A percentile compares a stretch with the other conserved stretches of the same genome.
phyloP scores from a whole-genome alignment of 2,113 vertebrate genomes.

The Gasterosteus nipponicus region DNA sequence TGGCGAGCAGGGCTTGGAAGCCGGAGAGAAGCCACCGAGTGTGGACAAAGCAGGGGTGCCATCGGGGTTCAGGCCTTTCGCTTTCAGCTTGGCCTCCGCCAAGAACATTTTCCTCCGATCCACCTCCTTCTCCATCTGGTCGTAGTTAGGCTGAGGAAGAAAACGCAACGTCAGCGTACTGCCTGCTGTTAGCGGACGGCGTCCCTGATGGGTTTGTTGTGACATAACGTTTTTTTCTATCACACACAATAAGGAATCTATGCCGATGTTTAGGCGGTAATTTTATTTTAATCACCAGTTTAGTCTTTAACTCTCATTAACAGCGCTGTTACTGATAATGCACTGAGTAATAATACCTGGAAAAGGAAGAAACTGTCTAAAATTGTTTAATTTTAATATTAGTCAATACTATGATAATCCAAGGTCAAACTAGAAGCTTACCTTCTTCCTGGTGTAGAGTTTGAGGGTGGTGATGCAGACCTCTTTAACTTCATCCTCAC shows the following conservation, averaged over 20 bases:
- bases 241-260: neutral
- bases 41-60: slow-evolving; percentile 94
- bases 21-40: slow-evolving; percentile 95
- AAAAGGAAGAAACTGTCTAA: neutral
- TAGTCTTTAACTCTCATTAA: neutral
- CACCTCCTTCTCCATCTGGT: slow-evolving; percentile 96
- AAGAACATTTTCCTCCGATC: slow-evolving; percentile 94
- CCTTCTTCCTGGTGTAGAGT: slow-evolving; percentile 96
- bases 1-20: slow-evolving; percentile 94
- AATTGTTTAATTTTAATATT: neutral
- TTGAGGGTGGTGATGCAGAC: slow-evolving; percentile 93
- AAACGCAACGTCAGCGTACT: neutral
- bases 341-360: neutral
- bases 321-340: too few relatives aligned
- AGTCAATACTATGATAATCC: neutral
- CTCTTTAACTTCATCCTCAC: slow-evolving; percentile 94
- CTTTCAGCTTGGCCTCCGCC: slow-evolving; percentile 96
- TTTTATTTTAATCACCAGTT: neutral
- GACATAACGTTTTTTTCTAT: neutral
- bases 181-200: neutral
- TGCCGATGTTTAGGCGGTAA: neutral
- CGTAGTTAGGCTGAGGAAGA: slow-evolving; percentile 90
- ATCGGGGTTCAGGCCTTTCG: slow-evolving; percentile 96
- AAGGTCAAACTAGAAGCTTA: slow-evolving; percentile 42
- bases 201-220: neutral